Evolutionary conservation across 35 echinoderm and acorn worm species (phyloP), one percentile per base, ranked within the genome.

Genomic region (Eucidaris tribuloides): DNA sequence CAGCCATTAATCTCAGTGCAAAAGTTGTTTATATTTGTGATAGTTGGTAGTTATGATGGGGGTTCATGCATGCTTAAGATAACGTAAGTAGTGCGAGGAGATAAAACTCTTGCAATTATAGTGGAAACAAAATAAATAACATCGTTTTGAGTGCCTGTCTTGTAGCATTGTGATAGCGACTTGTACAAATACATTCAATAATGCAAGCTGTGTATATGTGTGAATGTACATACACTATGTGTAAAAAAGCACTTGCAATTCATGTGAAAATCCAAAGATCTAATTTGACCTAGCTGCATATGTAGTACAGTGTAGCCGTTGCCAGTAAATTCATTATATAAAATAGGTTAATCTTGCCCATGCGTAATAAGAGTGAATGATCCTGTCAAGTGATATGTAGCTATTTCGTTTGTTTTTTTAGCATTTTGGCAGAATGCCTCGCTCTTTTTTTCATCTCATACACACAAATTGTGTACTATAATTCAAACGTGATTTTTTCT

Each of bases 131-230:
- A 17, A 6, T 74, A 74, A 40, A 41, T 74, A 42, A 40, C 38
- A 42, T 33, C 44, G 11, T 74, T 35, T n/a, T 74, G 15, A 44
- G 23, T 5, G 25, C 22, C 14, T 74, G 68, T 74, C 24, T 11
- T 44, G 41, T 42, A 74, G 3, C 61, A 15, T 18, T 74, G 68
- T 74, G 44, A n/a, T 40, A 74, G 68, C 24, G 9, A 52, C n/a
- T n/a, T n/a, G n/a, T n/a, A n/a, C n/a, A 52, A n/a, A 52, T 52
- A n/a, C 9, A n/a, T n/a, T 74, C 19, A 74, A 7, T 17, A 9
- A 43, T 44, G 68, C 68, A 74, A n/a, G 18, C 68, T 74, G 68
- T 74, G 68, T 74, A 74, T 44, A 74, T 9, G 68, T 74, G 41
- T 44, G 48, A n/a, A 11, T 52, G n/a, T 11, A n/a, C n/a, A 52